These are phyloP conservation scores for Geotrupes spiniger DNA, from an alignment of 2,888 invertebrate genomes.

Conservation along the genomic window DNA sequence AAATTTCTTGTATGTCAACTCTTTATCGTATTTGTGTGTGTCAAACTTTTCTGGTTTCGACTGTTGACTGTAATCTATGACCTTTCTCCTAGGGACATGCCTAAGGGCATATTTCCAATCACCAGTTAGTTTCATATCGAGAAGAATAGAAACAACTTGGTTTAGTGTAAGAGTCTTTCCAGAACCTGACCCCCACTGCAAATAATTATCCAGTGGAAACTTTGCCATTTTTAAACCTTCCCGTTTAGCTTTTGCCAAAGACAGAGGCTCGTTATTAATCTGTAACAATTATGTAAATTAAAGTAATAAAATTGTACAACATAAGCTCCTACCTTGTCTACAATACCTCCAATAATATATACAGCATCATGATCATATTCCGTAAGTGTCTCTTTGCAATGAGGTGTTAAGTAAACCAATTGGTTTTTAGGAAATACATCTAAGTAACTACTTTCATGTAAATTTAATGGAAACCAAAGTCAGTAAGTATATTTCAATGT, in stretches of 20 bases:
- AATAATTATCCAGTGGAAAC: conserved; percentile 75
- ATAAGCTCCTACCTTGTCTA: conserved; percentile 75
- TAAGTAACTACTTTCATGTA: conserved; percentile 64
- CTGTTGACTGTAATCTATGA: too few species aligned
- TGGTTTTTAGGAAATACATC: conserved; percentile 78
- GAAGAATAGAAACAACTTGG: conserved; percentile 69
- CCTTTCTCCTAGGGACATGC: conserved; percentile 71
- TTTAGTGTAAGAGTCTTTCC: conserved; percentile 81
- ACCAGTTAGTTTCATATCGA: conserved; percentile 62
- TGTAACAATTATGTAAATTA: conserved; percentile 38
- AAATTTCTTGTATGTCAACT: too few species aligned
- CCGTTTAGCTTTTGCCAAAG: conserved; percentile 80
- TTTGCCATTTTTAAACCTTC: conserved; percentile 75
- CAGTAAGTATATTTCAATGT: too few species aligned
- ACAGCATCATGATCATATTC: conserved; percentile 72
- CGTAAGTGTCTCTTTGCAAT: conserved; percentile 67
- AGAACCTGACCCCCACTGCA: conserved; percentile 73
- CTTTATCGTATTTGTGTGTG: too few species aligned
- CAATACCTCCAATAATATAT: conserved; percentile 84
- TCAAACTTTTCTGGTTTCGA: too few species aligned
- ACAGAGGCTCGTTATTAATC: conserved; percentile 64
- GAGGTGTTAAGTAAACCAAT: conserved; percentile 85
- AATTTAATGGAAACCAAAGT: conserved; percentile 68
- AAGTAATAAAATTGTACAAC: too few species aligned
- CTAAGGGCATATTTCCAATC: conserved; percentile 72